Conservation (phyloP, 1,140 invertebrate species). For the Stenopsyche tienmushanensis region DNA sequence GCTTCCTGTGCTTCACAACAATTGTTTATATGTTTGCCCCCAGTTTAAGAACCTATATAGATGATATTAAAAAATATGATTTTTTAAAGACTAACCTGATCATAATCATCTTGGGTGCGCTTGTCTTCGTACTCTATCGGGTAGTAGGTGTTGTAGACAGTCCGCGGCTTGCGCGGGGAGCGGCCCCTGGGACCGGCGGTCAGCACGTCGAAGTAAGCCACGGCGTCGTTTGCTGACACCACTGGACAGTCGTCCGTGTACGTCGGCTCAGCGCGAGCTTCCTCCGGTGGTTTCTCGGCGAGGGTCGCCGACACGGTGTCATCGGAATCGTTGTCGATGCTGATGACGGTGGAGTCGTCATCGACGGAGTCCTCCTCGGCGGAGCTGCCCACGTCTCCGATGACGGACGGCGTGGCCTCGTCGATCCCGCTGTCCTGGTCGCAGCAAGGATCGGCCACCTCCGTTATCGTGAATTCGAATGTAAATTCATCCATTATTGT, state of each 20-base stretch:
- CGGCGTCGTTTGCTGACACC: conserved; percentile 54
- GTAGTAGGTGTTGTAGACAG: background rate
- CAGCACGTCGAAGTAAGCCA: conserved; percentile 54
- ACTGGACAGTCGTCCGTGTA: conserved; percentile 52
- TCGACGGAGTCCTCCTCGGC: conserved; percentile 50
- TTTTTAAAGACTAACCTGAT: no score
- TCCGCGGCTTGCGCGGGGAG: conserved; percentile 41
- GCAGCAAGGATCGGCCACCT: background rate
- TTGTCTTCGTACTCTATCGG: background rate
- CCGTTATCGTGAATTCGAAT: background rate
- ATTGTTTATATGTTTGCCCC: no score
- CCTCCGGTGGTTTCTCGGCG: conserved; percentile 42
- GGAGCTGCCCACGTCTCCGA: conserved; percentile 30
- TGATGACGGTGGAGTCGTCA: conserved; percentile 45
- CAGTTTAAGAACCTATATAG: no score
- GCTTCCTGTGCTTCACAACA: no score
- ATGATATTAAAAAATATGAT: no score
- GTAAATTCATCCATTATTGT: conserved; percentile 23
- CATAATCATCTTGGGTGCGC: background rate
- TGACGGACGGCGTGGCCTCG: conserved; percentile 6
- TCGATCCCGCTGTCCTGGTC: conserved; percentile 24
- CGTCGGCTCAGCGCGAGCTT: conserved; percentile 17
- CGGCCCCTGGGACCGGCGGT: conserved; percentile 43
- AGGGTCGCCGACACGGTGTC: conserved; percentile 45
- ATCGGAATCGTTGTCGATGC: conserved; percentile 45